Conservation (phyloP, 2,113 vertebrate genomes). For the Prionailurus viverrinus region DNA sequence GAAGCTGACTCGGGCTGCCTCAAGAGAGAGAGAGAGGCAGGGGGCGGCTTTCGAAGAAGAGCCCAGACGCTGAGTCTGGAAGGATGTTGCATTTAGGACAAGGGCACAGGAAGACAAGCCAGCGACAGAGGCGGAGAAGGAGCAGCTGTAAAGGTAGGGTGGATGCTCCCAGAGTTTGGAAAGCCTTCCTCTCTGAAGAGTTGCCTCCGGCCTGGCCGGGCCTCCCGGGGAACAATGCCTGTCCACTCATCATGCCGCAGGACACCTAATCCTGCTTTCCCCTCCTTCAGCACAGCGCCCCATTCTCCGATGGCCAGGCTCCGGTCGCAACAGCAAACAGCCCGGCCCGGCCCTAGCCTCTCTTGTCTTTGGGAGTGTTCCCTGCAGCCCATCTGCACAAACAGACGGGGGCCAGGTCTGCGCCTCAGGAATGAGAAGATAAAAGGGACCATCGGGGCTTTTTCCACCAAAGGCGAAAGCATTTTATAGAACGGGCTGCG, state of each 20-base stretch:
- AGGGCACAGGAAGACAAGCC: not conserved
- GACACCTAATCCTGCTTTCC: conserved; percentile 75
- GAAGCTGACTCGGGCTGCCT: fast-evolving
- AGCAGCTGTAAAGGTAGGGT: not conserved
- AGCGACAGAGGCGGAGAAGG: not conserved
- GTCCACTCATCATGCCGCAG: conserved; percentile 14
- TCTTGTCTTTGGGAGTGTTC: conserved; percentile 90
- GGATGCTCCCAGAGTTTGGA: not conserved
- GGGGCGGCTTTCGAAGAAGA: not conserved
- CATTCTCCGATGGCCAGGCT: conserved; percentile 80
- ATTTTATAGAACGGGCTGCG: conserved; percentile 88
- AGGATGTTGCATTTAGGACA: not conserved
- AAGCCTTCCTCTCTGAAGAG: not conserved
- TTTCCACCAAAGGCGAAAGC: conserved; percentile 89
- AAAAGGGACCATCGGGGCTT: conserved; percentile 89
- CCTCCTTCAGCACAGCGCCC: conserved; percentile 74
- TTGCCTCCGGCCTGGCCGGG: not conserved
- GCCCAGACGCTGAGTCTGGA: not conserved
- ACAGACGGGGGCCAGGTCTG: conserved; percentile 89
- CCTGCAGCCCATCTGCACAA: conserved; percentile 91
- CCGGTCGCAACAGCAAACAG: conserved; percentile 81
- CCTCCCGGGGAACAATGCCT: conserved; percentile 42
- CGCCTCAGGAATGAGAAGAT: conserved; percentile 90
- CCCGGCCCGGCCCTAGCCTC: conserved; percentile 83
- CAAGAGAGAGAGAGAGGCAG: not conserved